Evolutionary conservation across 2,888 invertebrate genomes (phyloP), one percentile per base, ranked within the genome.

Genomic region (Anagyrus pseudococci): DNA sequence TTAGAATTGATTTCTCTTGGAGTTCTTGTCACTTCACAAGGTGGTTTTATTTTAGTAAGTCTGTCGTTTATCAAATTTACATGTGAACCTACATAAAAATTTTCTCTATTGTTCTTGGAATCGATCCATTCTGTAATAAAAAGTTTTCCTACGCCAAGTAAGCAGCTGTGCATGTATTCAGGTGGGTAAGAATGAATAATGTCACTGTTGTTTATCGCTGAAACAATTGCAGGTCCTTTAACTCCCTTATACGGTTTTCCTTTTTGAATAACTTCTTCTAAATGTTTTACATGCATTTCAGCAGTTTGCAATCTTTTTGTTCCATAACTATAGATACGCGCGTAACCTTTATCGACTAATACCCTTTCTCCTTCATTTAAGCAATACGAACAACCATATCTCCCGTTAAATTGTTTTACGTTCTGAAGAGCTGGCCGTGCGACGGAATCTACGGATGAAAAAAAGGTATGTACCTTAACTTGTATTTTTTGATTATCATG

Each of bases 91-190:
- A 64, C 13, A 23, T 57, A 64, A 46, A 33, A 64, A 17, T 20
- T 17, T 20, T 57, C 25, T 4, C 33, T 15, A 17, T 43, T 22
- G 40, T 62, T 62, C 50, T 22, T 48, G 1, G 47, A 25, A 54
- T 65, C 61, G 33, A 67, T 52, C 57, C 62, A 63, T 15, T 43
- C 19, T 10, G 7, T 26, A 1, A 61, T 15, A 29, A 67, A 64
- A 7, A 66, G 41, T 57, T 65, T 62, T 13, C 54, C 55, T 20
- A 68, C 65, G 6, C 65, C 69, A 17, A 62, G 37, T 20, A 67
- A 41, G 13, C 66, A 61, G 19, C 43, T 37, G 15, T 68, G 63
- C 63, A 68, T 58, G 10, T 65, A 68, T n/a, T 69, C 67, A 2
- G 66, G 64, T 25, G 67, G 59, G 23, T 54, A 67, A 43, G 52